Evolutionary conservation across 92 coral and sea anemone genomes (phyloP).

Genomic region (Porites cylindrica): DNA sequence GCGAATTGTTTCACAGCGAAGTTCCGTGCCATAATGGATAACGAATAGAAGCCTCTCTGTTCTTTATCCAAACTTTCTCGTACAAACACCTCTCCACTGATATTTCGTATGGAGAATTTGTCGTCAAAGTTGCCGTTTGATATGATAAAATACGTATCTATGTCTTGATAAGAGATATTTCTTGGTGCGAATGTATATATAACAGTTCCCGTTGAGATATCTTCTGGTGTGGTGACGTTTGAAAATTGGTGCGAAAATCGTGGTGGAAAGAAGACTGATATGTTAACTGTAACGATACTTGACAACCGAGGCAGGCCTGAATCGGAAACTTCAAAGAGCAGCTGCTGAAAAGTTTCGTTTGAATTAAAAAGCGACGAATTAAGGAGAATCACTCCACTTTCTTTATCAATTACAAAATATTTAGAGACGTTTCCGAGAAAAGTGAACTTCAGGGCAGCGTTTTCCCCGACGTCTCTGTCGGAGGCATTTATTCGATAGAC

Average conservation of each 20-base stretch:
- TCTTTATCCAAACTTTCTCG: conserved; percentile 57
- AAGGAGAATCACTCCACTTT: conserved; percentile 40
- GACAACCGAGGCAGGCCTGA: conserved; percentile 47
- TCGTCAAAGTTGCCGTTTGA: conserved; percentile 30
- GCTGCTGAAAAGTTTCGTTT: conserved; percentile 21
- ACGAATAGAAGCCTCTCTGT: conserved; percentile 24
- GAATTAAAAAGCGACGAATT: conserved; percentile 47
- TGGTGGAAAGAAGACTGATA: conserved; percentile 48
- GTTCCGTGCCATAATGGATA: conserved; percentile 45
- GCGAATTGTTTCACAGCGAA: conserved; percentile 45
- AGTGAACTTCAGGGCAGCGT: conserved; percentile 38
- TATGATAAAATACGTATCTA: conserved; percentile 33
- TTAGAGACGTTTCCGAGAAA: background rate
- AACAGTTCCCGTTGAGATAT: conserved; percentile 23
- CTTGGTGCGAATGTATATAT: conserved; percentile 30
- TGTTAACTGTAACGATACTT: conserved; percentile 27
- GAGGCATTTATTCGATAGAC: conserved; percentile 53
- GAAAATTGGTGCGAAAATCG: conserved; percentile 33
- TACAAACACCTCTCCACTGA: conserved; percentile 47
- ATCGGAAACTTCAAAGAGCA: conserved; percentile 53
- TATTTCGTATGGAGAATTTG: conserved; percentile 44
- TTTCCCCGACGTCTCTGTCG: conserved; percentile 49
- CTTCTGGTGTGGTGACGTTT: conserved; percentile 45
- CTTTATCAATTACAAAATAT: conserved; percentile 24
- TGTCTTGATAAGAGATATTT: conserved; percentile 33